Evolutionary conservation across 2,888 invertebrate species (phyloP), one percentile per base, ranked within the genome.

Genomic region (Merodon equestris): DNA sequence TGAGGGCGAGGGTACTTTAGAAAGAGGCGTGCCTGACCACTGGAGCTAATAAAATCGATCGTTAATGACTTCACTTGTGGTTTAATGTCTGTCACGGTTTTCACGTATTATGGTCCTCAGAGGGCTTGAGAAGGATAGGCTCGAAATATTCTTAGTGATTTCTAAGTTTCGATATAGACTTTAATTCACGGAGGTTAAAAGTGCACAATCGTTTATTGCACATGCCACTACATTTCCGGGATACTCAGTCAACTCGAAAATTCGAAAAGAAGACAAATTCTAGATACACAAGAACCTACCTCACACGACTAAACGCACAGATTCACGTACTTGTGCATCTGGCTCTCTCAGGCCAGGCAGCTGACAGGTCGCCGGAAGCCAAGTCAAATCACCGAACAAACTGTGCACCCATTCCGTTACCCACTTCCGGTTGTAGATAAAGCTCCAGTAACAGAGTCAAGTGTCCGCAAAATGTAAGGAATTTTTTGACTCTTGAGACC

Each of bases 291-390:
- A 40, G 40, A n/a, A n/a, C 5, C 15, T 9, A 42, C 12, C n/a
- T 5, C n/a, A 42, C 42, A 18, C 19, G 13, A 5, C 19, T 7
- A 7, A 51, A 4, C 7, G 12, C 36, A 15, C 38, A 40, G 9
- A 51, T 44, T 48, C 56, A 48, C 40, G 14, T 14, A 56, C 15
- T 51, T 14, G 18, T 40, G 19, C n/a, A n/a, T n/a, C n/a, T n/a
- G n/a, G n/a, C n/a, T n/a, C n/a, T n/a, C n/a, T n/a, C n/a, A 45
- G 40, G 36, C 34, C 57, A 57, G 51, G 72, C 38, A 61, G 13
- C 66, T 73, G 64, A 53, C 64, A 60, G 58, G 58, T 64, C 51
- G 58, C 66, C 72, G 72, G 61, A 71, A 71, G 71, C 61, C 48
- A 66, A 60, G 66, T 50, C 66, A 73, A 66, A 61, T 66, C 53